A percentile compares a stretch with the other conserved stretches of the same genome.
These are phyloP conservation scores for Brachionus rubens DNA, from an alignment of 1,140 invertebrate genomes.

Conservation along the genomic window DNA sequence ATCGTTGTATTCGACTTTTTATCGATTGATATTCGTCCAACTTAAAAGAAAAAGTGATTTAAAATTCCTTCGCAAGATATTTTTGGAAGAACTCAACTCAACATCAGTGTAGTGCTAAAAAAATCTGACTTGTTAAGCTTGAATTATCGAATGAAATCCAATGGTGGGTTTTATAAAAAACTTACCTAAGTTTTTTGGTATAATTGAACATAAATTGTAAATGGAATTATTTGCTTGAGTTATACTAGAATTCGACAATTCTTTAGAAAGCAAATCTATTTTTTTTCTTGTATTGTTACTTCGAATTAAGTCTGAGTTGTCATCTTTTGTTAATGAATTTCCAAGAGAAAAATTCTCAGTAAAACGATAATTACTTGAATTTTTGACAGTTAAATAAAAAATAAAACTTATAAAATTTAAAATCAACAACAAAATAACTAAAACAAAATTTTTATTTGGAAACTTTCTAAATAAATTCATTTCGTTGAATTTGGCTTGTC, in stretches of 20 bases:
- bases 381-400: constrained; percentile 6
- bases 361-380: neutral
- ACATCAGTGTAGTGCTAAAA: no score
- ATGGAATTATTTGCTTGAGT: neutral
- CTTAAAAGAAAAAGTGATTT: neutral
- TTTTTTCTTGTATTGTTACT: no score
- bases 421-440: neutral
- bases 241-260: neutral
- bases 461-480: neutral
- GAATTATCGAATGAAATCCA: no score
- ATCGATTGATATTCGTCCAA: constrained; percentile 3
- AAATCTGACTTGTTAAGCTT: no score
- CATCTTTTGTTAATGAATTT: no score
- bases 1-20: neutral
- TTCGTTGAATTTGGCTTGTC: no score
- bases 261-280: no score
- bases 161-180: no score
- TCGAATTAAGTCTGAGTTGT: no score
- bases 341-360: neutral
- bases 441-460: neutral
- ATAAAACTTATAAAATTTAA: constrained; percentile 9
- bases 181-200: constrained; percentile 8
- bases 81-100: no score
- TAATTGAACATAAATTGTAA: neutral
- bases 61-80: neutral